Evolutionary conservation across 2,113 vertebrate genomes (phyloP), one percentile per base, ranked within the genome.

Genomic region (Mohoua ochrocephala): DNA sequence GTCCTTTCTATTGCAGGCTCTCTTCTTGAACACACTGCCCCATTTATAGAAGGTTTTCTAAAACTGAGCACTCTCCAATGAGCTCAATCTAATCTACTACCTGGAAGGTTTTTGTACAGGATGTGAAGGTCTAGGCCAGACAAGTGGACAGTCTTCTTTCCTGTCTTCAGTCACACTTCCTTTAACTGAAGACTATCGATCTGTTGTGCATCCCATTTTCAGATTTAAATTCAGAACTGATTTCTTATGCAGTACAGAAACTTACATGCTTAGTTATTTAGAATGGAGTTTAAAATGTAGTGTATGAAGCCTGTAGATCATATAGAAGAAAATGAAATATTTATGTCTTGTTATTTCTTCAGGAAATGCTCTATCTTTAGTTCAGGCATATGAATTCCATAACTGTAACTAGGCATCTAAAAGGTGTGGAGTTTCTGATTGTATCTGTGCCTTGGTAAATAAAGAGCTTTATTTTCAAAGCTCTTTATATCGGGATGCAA

Each of bases 281-380:
- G 30, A 75, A 82, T 26, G 4, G 7, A 71, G 10, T 76, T 84
- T 92, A 45, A 85, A 85, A 85, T 88, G 9, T 6, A 75, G 9
- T n/a, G 2, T 68, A 39, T 27, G 60, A 70, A 76, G 10, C 7
- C 33, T 59, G 20, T 59, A 92, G 15, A 59, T 23, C 0, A 0
- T 64, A 35, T 24, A 68, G 61, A 59, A 45, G 17, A 63, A 90
- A 84, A 90, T 52, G 4, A 87, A 74, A 84, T 7, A 69, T 64
- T 81, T 77, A 45, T 44, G 17, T 45, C 33, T 47, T 77, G 7
- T 30, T 9, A 31, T 84, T 87, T 91, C n/a, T 70, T 82, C 52
- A 81, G n/a, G 16, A 87, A 79, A 77, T 61, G 3, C 9, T 61
- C 31, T 45, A 4, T 60, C n/a, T 56, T 86, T 64, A 47, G 30